Percentiles rank a stretch among this genome's conserved stretches.
These are phyloP conservation scores for Emydura subglobosa DNA, from an alignment of 2,113 vertebrate species.

Conservation along the genomic window DNA sequence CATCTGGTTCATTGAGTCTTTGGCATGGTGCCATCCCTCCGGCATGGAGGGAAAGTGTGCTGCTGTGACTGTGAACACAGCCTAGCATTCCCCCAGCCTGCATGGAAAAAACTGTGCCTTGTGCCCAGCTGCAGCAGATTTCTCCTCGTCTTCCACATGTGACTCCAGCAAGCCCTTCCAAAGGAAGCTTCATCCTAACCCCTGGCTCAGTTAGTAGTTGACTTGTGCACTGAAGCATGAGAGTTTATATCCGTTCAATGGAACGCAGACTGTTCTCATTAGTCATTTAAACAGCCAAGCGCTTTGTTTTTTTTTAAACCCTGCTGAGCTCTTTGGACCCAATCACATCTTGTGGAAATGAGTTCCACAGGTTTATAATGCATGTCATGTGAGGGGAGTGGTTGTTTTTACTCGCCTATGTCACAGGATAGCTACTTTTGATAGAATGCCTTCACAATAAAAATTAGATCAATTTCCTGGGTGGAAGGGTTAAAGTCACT, in stretches of 20 bases:
- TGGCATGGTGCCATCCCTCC: background rate
- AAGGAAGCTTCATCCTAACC: background rate
- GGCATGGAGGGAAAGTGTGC: background rate
- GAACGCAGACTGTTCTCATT: background rate
- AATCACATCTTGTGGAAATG: background rate
- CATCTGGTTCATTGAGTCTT: fast-evolving
- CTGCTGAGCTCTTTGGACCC: background rate
- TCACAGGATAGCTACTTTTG: background rate
- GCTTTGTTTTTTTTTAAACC: no score
- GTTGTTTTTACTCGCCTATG: background rate
- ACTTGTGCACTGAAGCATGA: background rate
- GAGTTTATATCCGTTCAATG: background rate
- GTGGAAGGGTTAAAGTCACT: no score
- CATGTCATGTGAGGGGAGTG: background rate
- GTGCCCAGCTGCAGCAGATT: fast-evolving
- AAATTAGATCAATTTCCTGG: background rate
- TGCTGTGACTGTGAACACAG: background rate
- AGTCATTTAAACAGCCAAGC: fast-evolving
- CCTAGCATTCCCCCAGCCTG: fast-evolving
- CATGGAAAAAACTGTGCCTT: background rate
- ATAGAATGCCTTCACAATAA: background rate
- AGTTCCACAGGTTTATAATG: background rate
- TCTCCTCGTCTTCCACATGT: background rate
- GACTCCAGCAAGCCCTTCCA: background rate
- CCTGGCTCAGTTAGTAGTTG: background rate